These are phyloP conservation scores for Exaiptasia diaphana DNA, from an alignment of 64 coral and sea anemone species.

Conservation along the genomic window DNA sequence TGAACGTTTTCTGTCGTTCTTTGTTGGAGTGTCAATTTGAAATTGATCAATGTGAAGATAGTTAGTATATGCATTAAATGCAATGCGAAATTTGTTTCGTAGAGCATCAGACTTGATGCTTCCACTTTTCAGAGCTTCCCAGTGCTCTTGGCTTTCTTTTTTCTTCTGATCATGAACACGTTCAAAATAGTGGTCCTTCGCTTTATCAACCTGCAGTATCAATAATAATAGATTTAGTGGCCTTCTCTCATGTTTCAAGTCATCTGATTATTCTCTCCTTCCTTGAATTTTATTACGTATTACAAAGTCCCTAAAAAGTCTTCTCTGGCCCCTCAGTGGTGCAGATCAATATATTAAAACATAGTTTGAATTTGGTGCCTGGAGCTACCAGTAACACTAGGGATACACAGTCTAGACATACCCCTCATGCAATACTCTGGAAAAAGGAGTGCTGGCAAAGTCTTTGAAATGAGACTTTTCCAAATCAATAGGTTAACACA, in stretches of 20 bases:
- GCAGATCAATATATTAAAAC: too few species aligned
- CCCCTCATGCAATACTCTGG: too few species aligned
- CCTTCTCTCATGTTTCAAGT: neutral
- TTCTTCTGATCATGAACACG: constrained; percentile 61
- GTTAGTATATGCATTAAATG: constrained; percentile 80
- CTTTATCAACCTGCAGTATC: constrained; percentile 58
- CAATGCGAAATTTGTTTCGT: constrained; percentile 67
- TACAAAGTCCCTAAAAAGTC: neutral
- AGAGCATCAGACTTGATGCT: constrained; percentile 65
- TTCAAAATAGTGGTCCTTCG: constrained; percentile 64
- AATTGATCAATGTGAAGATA: constrained; percentile 37
- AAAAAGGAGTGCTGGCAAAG: too few species aligned
- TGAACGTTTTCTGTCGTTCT: neutral
- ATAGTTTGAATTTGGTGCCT: too few species aligned
- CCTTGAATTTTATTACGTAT: neutral
- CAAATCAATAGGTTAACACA: too few species aligned
- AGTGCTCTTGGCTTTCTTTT: constrained; percentile 67
- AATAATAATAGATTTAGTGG: neutral
- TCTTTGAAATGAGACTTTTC: too few species aligned
- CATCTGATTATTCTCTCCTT: neutral
- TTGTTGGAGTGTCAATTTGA: neutral
- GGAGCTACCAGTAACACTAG: too few species aligned
- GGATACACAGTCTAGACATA: too few species aligned
- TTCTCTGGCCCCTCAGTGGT: too few species aligned
- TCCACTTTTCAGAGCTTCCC: constrained; percentile 53